These are phyloP conservation scores for Drosophila parabipectinata DNA, from an alignment of 1,140 invertebrate genomes.

Conservation along the genomic window DNA sequence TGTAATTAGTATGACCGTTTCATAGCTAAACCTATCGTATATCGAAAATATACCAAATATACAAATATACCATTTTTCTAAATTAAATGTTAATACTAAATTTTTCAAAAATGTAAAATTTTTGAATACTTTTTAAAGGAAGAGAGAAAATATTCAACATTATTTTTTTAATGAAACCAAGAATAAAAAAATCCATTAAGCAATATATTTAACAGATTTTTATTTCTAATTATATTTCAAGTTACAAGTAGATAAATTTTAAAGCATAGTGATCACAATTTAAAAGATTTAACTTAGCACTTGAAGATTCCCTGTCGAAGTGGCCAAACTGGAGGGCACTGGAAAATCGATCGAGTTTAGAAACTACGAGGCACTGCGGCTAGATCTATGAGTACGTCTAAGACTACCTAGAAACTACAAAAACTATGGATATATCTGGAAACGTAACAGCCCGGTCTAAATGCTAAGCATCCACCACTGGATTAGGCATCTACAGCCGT, in stretches of 20 bases:
- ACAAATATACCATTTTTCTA: background rate
- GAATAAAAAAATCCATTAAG: background rate
- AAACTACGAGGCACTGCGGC: conserved; percentile 50
- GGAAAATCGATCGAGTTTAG: conserved; percentile 29
- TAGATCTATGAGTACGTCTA: conserved; percentile 24
- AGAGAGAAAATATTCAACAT: too few species aligned
- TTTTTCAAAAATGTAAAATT: too few species aligned
- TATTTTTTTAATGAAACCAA: background rate
- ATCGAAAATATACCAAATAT: background rate
- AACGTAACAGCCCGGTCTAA: conserved; percentile 52
- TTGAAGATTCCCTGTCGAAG: conserved; percentile 37
- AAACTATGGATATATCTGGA: conserved; percentile 10
- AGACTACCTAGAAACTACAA: conserved; percentile 38
- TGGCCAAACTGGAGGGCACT: conserved; percentile 40
- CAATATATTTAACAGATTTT: conserved; percentile 3
- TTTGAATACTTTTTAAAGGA: too few species aligned
- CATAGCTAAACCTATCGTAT: background rate
- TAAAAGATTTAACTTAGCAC: conserved; percentile 33
- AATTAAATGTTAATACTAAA: too few species aligned
- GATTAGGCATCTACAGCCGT: conserved; percentile 16
- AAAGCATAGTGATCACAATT: conserved; percentile 53
- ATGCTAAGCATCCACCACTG: conserved; percentile 2
- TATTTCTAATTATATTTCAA: conserved; percentile 31
- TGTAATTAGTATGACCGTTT: conserved; percentile 10
- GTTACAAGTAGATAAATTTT: conserved; percentile 27